Conservation (phyloP, 2,888 invertebrate genomes). For the Pseudococcus longispinus region DNA sequence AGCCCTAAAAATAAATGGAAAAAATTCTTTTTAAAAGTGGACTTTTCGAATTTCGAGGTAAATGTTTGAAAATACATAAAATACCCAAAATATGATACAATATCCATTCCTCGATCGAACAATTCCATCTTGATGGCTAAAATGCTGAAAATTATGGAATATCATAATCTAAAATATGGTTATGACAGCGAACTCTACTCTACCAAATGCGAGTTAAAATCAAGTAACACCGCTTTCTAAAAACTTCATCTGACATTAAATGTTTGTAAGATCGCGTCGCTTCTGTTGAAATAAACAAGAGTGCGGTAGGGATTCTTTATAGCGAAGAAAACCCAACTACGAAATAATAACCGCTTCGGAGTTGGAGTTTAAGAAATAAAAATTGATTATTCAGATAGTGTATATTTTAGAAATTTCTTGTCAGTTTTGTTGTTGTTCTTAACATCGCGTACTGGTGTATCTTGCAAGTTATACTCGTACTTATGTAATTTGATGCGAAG, state of each 20-base stretch:
- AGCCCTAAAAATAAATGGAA: no score
- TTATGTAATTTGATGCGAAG: not conserved
- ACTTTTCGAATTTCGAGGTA: no score
- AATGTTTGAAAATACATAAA: no score
- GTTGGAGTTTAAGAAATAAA: slow-evolving; percentile 20
- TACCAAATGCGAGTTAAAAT: not conserved
- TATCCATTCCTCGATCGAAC: not conserved
- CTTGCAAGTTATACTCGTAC: not conserved
- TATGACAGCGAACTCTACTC: slow-evolving; percentile 37
- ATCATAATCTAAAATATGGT: not conserved
- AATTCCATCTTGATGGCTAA: not conserved
- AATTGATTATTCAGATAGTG: slow-evolving; percentile 17
- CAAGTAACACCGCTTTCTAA: slow-evolving; percentile 31
- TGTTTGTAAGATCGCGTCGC: not conserved
- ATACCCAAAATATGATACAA: not conserved
- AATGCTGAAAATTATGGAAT: not conserved
- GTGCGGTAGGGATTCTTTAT: slow-evolving; percentile 12
- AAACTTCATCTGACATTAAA: not conserved
- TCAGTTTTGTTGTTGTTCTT: slow-evolving; percentile 5
- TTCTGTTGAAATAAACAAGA: slow-evolving; percentile 1
- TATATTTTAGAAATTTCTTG: slow-evolving; percentile 1
- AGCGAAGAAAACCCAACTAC: not conserved
- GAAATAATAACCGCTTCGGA: slow-evolving; percentile 4
- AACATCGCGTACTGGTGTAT: not conserved
- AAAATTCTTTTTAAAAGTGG: no score